phyloP scores from a whole-genome alignment of 2,888 invertebrate species.

The Morpho deidamia region DNA sequence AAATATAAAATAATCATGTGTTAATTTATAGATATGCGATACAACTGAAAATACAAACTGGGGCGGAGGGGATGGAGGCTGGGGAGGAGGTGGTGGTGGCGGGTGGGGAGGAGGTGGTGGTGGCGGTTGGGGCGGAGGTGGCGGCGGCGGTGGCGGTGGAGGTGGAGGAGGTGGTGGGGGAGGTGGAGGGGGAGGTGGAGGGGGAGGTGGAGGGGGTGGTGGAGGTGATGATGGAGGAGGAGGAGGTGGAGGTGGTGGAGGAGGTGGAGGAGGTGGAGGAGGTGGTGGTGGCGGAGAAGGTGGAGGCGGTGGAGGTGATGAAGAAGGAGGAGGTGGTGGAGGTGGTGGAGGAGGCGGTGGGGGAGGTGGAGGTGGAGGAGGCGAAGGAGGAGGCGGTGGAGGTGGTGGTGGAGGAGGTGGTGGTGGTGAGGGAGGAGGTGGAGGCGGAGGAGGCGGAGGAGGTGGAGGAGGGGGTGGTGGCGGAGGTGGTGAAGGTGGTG shows the following conservation, averaged over 20 bases:
- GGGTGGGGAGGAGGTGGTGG: not conserved
- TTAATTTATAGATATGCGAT: constrained; percentile 1
- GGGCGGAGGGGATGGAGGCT: not conserved
- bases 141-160: not conserved
- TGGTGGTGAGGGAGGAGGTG: not conserved
- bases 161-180: not conserved
- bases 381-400: not conserved
- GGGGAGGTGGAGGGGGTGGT: not conserved
- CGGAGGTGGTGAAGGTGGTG: not conserved
- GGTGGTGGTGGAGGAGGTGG: not conserved
- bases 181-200: not conserved
- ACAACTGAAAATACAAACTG: not conserved
- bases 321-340: not conserved
- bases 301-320: not conserved
- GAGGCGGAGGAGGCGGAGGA: not conserved
- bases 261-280: not conserved
- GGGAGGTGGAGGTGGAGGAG: not conserved
- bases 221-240: not conserved
- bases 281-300: not conserved
- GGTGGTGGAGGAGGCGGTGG: not conserved
- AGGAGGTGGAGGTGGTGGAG: not conserved
- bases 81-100: not conserved
- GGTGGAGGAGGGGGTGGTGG: not conserved
- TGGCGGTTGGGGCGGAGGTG: not conserved
- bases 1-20: not conserved